phyloP scores from a whole-genome alignment of 2,888 invertebrate genomes.

The Achlya flavicornis region DNA sequence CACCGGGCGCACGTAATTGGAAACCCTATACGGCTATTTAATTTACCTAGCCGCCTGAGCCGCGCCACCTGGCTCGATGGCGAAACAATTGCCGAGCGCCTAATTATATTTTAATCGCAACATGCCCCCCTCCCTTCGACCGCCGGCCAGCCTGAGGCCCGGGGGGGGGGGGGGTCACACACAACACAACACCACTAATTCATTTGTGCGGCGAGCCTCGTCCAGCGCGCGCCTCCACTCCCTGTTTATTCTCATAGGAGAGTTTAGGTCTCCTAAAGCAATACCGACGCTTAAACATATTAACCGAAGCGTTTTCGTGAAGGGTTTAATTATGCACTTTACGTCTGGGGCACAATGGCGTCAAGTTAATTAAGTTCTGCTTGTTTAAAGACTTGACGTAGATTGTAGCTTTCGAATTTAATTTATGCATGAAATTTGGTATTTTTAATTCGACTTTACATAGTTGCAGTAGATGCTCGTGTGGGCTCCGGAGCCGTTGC shows the following conservation, averaged over 20 bases:
- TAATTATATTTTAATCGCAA: slow-evolving; percentile 84
- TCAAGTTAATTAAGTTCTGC: slow-evolving; percentile 79
- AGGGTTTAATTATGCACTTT: slow-evolving; percentile 80
- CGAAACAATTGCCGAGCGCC: slow-evolving; percentile 81
- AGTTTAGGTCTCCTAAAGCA: slow-evolving; percentile 81
- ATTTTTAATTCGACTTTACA: slow-evolving; percentile 63
- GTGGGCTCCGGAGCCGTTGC: slow-evolving; percentile 43
- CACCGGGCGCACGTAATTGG: slow-evolving; percentile 70
- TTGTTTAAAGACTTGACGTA: slow-evolving; percentile 73
- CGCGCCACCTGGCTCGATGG: slow-evolving; percentile 80
- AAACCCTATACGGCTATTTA: slow-evolving; percentile 79
- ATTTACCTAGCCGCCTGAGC: slow-evolving; percentile 73
- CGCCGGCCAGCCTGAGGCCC: slow-evolving; percentile 36
- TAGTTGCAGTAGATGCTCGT: slow-evolving; percentile 38
- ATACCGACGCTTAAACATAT: slow-evolving; percentile 79
- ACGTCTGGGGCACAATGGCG: slow-evolving; percentile 74
- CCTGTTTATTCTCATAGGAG: slow-evolving; percentile 82
- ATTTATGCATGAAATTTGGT: slow-evolving; percentile 67
- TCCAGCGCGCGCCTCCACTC: slow-evolving; percentile 60
- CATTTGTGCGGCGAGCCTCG: slow-evolving; percentile 74
- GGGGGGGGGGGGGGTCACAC: slow-evolving; percentile 36
- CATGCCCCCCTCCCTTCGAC: slow-evolving; percentile 55
- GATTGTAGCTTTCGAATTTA: slow-evolving; percentile 63
- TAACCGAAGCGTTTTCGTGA: slow-evolving; percentile 79
- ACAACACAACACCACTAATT: slow-evolving; percentile 70